Evolutionary conservation across 2,113 vertebrate genomes (phyloP).

Genomic region (Argyrosomus japonicus): DNA sequence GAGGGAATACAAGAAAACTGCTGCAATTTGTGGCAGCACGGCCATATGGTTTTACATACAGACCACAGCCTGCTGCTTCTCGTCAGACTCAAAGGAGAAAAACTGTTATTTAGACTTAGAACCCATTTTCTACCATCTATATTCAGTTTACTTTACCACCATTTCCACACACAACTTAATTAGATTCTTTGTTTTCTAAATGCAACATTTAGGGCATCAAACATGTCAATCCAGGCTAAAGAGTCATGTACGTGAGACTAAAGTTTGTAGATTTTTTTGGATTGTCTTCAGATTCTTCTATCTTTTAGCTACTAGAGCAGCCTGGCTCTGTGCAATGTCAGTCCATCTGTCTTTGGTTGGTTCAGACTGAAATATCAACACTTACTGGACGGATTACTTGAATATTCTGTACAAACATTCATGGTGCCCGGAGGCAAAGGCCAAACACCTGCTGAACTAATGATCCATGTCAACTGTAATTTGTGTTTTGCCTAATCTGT

Average conservation of each 20-base stretch:
- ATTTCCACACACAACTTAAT: neutral
- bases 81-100: neutral
- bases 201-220: neutral
- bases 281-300: no score
- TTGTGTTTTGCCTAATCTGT: no score
- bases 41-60: conserved; percentile 22
- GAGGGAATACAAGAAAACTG: conserved; percentile 11
- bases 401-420: no score
- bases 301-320: no score
- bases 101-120: neutral
- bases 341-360: neutral
- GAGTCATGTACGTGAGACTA: neutral
- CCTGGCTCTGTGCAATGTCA: neutral
- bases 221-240: neutral
- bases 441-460: no score
- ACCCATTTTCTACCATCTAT: neutral
- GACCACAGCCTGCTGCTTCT: conserved; percentile 29
- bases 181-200: neutral
- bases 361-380: neutral
- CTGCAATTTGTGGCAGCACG: conserved; percentile 35
- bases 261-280: neutral
- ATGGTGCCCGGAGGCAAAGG: no score
- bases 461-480: no score
- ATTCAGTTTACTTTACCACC: neutral
- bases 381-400: no score